Evolutionary conservation across 1,140 invertebrate genomes (phyloP).

Genomic region (Sycophila sp.): DNA sequence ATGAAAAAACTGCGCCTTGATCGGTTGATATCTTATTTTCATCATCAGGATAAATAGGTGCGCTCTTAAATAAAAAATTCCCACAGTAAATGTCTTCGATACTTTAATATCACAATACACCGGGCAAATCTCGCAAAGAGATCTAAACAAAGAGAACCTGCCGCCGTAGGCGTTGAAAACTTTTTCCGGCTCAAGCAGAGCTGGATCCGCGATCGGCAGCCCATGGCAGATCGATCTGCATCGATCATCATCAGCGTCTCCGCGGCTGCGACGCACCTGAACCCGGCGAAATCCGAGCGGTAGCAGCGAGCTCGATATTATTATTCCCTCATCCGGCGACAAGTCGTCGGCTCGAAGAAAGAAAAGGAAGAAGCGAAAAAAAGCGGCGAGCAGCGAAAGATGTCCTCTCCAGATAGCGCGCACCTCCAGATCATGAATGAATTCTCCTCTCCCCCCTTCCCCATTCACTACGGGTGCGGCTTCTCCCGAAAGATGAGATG

Average conservation of each 20-base stretch:
- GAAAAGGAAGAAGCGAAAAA: not conserved
- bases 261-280: not conserved
- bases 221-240: slow-evolving; percentile 8
- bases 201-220: slow-evolving; percentile 9
- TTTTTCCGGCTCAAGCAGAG: not conserved
- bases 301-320: slow-evolving; percentile 35
- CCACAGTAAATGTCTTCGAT: too few species aligned
- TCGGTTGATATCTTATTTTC: too few species aligned
- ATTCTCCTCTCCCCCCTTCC: slow-evolving; percentile 47
- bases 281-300: not conserved
- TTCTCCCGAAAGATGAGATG: slow-evolving; percentile 48
- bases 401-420: slow-evolving; percentile 55
- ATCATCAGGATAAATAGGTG: too few species aligned
- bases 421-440: slow-evolving; percentile 52
- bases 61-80: too few species aligned
- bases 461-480: not conserved
- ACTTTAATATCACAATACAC: too few species aligned
- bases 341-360: slow-evolving; percentile 37
- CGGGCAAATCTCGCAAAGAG: too few species aligned
- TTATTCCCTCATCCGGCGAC: slow-evolving; percentile 49
- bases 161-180: not conserved
- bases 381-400: too few species aligned
- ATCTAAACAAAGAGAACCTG: too few species aligned
- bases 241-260: slow-evolving; percentile 28
- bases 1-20: too few species aligned